Conservation (phyloP, 2,888 invertebrate genomes). For the Blastobasis lacticolella region DNA sequence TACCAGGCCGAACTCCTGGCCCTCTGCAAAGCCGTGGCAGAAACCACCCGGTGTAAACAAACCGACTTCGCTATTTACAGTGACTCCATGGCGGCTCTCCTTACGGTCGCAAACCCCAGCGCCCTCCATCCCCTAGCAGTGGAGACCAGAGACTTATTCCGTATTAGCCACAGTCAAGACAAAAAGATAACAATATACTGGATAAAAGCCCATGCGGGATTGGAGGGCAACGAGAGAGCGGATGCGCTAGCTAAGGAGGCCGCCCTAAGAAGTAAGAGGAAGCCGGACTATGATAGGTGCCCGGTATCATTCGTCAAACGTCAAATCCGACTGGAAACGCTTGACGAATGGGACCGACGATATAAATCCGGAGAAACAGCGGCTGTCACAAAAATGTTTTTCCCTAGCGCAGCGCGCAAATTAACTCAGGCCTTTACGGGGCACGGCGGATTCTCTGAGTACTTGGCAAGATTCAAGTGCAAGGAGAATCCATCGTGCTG, state of each 20-base stretch:
- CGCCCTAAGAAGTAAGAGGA: background rate
- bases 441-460: background rate
- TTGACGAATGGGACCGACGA: conserved; percentile 10
- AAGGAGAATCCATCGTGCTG: conserved; percentile 11
- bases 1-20: conserved; percentile 13
- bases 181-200: conserved; percentile 6
- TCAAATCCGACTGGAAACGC: conserved; percentile 6
- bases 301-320: conserved; percentile 11
- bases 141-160: background rate
- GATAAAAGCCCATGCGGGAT: conserved; percentile 14
- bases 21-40: conserved; percentile 3
- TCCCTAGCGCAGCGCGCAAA: conserved; percentile 1
- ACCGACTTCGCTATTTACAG: conserved; percentile 3
- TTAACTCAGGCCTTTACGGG: background rate
- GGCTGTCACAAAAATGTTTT: conserved; percentile 7
- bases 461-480: conserved; percentile 10
- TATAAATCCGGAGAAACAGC: conserved; percentile 6
- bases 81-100: conserved; percentile 10
- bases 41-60: background rate
- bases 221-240: conserved; percentile 13
- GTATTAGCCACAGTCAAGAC: background rate
- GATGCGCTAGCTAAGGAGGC: conserved; percentile 13
- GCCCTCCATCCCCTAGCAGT: conserved; percentile 10
- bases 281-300: conserved; percentile 1
- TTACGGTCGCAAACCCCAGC: background rate